Percentiles rank a stretch among this genome's conserved stretches.
phyloP scores from a whole-genome alignment of 92 coral and sea anemone genomes.

The Micromussa lordhowensis region DNA sequence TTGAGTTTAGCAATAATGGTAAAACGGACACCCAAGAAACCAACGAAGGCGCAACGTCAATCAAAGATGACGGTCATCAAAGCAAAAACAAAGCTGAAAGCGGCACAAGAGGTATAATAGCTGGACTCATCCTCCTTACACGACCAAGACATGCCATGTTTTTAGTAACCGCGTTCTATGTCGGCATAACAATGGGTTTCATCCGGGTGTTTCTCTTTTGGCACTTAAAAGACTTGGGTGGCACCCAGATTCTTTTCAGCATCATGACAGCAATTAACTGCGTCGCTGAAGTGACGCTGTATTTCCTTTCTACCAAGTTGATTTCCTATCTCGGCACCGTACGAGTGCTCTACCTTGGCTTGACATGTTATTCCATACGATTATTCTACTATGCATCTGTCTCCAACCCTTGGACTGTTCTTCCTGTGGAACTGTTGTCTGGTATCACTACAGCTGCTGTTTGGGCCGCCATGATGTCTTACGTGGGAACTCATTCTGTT shows the following conservation, averaged over 20 bases:
- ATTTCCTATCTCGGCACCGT: conserved; percentile 75
- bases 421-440: conserved; percentile 79
- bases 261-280: conserved; percentile 89
- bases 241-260: conserved; percentile 87
- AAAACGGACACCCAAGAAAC: conserved; percentile 34
- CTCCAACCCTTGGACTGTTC: conserved; percentile 81
- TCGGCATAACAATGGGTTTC: conserved; percentile 96
- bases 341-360: conserved; percentile 84
- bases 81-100: conserved; percentile 17
- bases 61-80: background rate
- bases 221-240: conserved; percentile 91
- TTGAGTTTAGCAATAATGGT: conserved; percentile 69
- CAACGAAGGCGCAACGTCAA: background rate
- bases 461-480: conserved; percentile 94
- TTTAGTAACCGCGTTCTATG: conserved; percentile 89
- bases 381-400: conserved; percentile 80
- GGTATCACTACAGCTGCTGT: conserved; percentile 92
- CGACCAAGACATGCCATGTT: conserved; percentile 81
- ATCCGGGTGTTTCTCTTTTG: conserved; percentile 93
- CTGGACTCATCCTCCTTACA: conserved; percentile 72
- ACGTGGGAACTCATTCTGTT: conserved; percentile 82
- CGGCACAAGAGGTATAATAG: conserved; percentile 52
- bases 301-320: conserved; percentile 82
- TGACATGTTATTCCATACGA: conserved; percentile 76
- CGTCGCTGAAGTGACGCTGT: conserved; percentile 85